Percentiles rank a stretch among this genome's conserved stretches.
Conservation (phyloP, 2,113 vertebrate genomes). For the Nothoprocta perdicaria region DNA sequence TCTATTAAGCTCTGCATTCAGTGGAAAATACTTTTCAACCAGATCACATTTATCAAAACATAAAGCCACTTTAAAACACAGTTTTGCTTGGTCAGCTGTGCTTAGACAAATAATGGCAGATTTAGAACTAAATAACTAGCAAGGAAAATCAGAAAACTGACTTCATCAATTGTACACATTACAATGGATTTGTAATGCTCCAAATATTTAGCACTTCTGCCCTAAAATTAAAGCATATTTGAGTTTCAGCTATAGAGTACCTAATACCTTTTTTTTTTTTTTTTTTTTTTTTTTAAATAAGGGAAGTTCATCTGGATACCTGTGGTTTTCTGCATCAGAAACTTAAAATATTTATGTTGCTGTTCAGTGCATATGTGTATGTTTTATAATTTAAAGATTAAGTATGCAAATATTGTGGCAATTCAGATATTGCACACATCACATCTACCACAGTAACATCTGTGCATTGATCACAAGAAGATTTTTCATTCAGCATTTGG, state of each 20-base stretch:
- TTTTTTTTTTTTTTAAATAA: conserved; percentile 34
- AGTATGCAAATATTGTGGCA: conserved; percentile 55
- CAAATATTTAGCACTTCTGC: conserved; percentile 82
- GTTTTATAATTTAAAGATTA: conserved; percentile 69
- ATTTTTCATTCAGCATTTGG: conserved; percentile 66
- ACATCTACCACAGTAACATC: conserved; percentile 32
- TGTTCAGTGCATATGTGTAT: conserved; percentile 49
- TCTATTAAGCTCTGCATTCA: conserved; percentile 89
- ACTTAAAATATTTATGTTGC: conserved; percentile 49
- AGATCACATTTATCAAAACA: conserved; percentile 92
- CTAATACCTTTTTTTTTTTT: conserved; percentile 22
- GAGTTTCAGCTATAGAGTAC: conserved; percentile 56
- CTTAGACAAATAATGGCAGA: conserved; percentile 90
- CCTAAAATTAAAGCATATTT: conserved; percentile 71
- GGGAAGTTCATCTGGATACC: conserved; percentile 28
- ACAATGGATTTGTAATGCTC: conserved; percentile 76
- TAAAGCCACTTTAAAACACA: conserved; percentile 90
- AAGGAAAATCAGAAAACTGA: conserved; percentile 83
- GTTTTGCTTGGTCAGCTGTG: conserved; percentile 91
- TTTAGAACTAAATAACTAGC: conserved; percentile 87
- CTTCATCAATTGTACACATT: conserved; percentile 79
- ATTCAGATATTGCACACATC: conserved; percentile 36
- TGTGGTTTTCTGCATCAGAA: conserved; percentile 39
- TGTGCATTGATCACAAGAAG: conserved; percentile 32
- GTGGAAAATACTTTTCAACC: conserved; percentile 90